Conservation (phyloP, 2,888 invertebrate species). For the Pyrrhosoma nymphula region DNA sequence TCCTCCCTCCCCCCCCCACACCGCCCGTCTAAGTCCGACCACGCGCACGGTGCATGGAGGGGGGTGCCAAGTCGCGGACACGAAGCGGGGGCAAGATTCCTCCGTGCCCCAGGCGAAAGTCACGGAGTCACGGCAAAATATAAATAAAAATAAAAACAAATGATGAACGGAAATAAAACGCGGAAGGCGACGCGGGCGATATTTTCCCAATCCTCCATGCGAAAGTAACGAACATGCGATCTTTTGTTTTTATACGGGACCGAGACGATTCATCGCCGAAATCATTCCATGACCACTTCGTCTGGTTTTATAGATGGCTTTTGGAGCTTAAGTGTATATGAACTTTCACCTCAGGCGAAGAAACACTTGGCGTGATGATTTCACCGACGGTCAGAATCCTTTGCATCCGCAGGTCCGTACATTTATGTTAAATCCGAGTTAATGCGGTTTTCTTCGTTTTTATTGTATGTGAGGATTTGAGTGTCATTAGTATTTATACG, state of each 20-base stretch:
- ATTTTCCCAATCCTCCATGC: background rate
- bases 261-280: too few relatives aligned
- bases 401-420: too few relatives aligned
- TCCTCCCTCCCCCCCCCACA: background rate
- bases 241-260: background rate
- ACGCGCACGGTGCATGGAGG: background rate
- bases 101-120: background rate
- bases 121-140: background rate
- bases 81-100: background rate
- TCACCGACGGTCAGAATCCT: too few relatives aligned
- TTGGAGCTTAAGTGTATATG: too few relatives aligned
- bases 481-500: too few relatives aligned
- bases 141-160: background rate
- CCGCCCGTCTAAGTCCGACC: background rate
- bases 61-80: background rate
- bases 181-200: background rate
- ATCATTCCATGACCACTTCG: too few relatives aligned
- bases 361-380: too few relatives aligned
- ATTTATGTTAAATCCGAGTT: too few relatives aligned
- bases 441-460: too few relatives aligned
- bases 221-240: background rate
- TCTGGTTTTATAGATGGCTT: too few relatives aligned
- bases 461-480: too few relatives aligned
- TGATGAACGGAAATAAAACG: background rate
- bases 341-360: too few relatives aligned